Evolutionary conservation across 2,113 vertebrate species (phyloP).

Genomic region (Tiliqua scincoides): DNA sequence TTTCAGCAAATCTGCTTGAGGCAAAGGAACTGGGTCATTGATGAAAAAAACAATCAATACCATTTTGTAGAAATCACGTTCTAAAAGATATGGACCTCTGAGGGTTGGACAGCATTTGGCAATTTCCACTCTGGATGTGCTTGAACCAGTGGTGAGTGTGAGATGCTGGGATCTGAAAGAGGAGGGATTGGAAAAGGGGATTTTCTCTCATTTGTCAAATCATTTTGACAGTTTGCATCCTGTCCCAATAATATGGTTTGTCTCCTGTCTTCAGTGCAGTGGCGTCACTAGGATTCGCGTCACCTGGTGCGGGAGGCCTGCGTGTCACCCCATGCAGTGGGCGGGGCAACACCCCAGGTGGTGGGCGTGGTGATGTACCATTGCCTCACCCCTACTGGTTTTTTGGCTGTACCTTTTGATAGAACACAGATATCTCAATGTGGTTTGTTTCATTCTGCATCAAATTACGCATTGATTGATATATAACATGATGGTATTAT

Average conservation of each 20-base stretch:
- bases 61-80: background rate
- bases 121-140: background rate
- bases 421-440: no score
- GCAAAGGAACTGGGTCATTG: background rate
- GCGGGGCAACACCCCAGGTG: no score
- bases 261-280: no score
- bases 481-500: no score
- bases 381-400: no score
- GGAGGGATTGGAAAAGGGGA: background rate
- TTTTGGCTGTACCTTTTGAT: no score
- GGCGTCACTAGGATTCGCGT: no score
- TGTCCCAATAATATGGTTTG: background rate
- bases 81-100: constrained; percentile 30
- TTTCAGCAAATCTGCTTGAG: constrained; percentile 10
- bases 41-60: constrained; percentile 39
- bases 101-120: background rate
- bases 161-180: constrained; percentile 5
- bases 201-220: background rate
- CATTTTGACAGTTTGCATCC: background rate
- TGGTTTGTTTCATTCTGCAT: no score
- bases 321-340: no score
- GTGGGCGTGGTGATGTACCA: no score
- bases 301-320: no score
- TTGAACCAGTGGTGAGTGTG: constrained; percentile 12
- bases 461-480: no score